phyloP scores from a whole-genome alignment of 2,797 vertebrate species.

The Babyrousa celebensis region DNA sequence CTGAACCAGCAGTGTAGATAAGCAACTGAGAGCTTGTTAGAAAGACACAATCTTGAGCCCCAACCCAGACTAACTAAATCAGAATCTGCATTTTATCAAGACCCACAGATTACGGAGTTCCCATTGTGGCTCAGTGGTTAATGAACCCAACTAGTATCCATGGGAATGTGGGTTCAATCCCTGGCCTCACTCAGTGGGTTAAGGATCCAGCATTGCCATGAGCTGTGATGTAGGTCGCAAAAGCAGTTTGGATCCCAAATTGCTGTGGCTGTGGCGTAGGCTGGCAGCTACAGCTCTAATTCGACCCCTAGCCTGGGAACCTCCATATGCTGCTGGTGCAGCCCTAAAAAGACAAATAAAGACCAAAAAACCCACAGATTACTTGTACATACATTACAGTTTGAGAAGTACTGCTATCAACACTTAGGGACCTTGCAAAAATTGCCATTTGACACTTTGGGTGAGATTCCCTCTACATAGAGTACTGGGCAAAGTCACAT shows the following conservation, averaged over 20 bases:
- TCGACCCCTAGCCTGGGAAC: too few relatives aligned
- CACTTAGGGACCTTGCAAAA: not conserved
- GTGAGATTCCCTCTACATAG: not conserved
- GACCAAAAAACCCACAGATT: too few relatives aligned
- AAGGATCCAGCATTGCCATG: too few relatives aligned
- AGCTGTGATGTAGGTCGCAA: too few relatives aligned
- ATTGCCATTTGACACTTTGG: not conserved
- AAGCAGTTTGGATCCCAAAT: fast-evolving
- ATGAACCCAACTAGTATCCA: too few relatives aligned
- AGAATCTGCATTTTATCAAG: not conserved
- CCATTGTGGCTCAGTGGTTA: too few relatives aligned
- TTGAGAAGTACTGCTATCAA: not conserved
- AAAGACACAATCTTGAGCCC: not conserved
- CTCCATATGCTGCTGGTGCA: too few relatives aligned
- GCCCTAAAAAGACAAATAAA: too few relatives aligned
- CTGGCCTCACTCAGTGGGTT: too few relatives aligned
- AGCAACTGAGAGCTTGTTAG: not conserved
- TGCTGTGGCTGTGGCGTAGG: too few relatives aligned
- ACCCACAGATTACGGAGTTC: not conserved
- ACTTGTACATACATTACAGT: not conserved
- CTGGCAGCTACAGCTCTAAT: too few relatives aligned
- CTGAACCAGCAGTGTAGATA: not conserved
- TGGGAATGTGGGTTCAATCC: too few relatives aligned
- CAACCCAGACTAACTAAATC: not conserved
- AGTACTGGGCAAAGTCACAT: not conserved